phyloP scores from a whole-genome alignment of 2,888 invertebrate genomes.

The Laspeyria flexula region DNA sequence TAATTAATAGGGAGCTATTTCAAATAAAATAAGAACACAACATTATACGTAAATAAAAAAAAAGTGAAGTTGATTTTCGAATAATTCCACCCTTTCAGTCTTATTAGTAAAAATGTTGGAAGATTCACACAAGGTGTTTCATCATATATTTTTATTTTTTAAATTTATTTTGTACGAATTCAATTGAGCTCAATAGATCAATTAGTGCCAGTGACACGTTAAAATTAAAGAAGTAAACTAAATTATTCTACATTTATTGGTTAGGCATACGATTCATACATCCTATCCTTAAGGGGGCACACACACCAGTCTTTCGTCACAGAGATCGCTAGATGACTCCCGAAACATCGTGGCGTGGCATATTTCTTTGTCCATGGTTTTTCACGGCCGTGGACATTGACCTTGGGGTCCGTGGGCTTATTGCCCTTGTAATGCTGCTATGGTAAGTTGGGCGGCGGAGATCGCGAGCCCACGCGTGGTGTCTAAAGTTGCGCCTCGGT shows the following conservation, averaged over 20 bases:
- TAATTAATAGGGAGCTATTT: constrained; percentile 35
- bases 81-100: constrained; percentile 64
- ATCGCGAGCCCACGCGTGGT: constrained; percentile 49
- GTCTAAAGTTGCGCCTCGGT: constrained; percentile 78
- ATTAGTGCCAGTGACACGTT: constrained; percentile 34
- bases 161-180: constrained; percentile 62
- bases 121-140: constrained; percentile 45
- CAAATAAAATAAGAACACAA: constrained; percentile 53
- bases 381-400: constrained; percentile 72
- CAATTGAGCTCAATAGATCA: constrained; percentile 53
- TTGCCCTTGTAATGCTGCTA: constrained; percentile 65
- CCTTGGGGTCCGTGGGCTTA: constrained; percentile 47
- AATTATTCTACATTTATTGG: constrained; percentile 23
- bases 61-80: constrained; percentile 40
- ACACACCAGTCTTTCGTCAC: constrained; percentile 56
- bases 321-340: constrained; percentile 56
- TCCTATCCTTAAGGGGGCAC: constrained; percentile 26
- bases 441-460: constrained; percentile 56
- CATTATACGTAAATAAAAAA: constrained; percentile 23
- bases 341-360: constrained; percentile 56
- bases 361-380: constrained; percentile 61
- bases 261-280: constrained; percentile 40
- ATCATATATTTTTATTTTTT: constrained; percentile 41
- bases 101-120: constrained; percentile 58
- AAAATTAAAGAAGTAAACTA: constrained; percentile 18